A percentile compares a stretch with the other conserved stretches of the same genome.
Evolutionary conservation across 2,797 vertebrate genomes (phyloP).

Genomic region (Xyrichtys novacula): DNA sequence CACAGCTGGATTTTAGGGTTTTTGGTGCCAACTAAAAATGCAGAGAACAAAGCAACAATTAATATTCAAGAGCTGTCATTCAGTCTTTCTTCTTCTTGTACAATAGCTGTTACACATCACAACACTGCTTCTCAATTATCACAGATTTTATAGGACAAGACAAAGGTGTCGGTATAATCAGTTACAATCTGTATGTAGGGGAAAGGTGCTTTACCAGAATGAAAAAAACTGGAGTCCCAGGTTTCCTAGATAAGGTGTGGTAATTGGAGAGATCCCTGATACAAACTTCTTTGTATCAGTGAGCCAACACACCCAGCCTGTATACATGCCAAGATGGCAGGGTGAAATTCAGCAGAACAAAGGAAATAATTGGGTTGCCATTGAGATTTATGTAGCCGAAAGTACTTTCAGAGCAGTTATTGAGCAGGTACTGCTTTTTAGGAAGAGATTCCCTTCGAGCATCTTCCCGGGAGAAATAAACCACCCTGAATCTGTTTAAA

Average conservation of each 20-base stretch:
- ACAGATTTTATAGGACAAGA: not conserved
- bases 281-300: conserved; percentile 25
- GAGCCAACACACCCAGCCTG: conserved; percentile 18
- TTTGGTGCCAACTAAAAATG: conserved; percentile 94
- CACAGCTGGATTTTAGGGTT: conserved; percentile 96
- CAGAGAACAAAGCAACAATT: conserved; percentile 28
- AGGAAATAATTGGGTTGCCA: not conserved
- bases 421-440: conserved; percentile 21
- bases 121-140: conserved; percentile 1
- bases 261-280: conserved; percentile 39
- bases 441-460: conserved; percentile 18
- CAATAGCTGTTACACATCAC: not conserved
- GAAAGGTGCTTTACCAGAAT: not conserved
- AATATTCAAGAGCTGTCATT: not conserved
- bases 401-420: conserved; percentile 2
- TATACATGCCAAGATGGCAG: not conserved
- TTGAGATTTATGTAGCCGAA: conserved; percentile 16
- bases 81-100: not conserved
- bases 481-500: not conserved
- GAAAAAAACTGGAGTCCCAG: conserved; percentile 32
- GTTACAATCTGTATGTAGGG: not conserved
- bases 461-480: not conserved
- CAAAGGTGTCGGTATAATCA: not conserved
- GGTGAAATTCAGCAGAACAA: not conserved
- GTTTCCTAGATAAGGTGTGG: conserved; percentile 51